Conservation (phyloP, 92 coral and sea anemone species). For the Micromussa lordhowensis region DNA sequence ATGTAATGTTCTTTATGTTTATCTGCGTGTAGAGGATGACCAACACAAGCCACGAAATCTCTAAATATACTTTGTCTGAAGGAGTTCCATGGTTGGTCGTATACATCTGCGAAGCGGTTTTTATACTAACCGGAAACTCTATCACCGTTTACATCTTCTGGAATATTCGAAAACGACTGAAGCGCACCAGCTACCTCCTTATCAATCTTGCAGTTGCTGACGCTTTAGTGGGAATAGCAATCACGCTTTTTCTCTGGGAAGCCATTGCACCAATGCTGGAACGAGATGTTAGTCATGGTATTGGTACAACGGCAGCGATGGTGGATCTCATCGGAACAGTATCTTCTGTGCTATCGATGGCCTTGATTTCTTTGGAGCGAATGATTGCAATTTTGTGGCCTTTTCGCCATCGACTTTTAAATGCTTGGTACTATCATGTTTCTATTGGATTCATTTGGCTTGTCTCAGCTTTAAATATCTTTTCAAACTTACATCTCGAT, state of each 20-base stretch:
- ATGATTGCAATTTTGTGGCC: slow-evolving; percentile 25
- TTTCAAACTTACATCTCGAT: not conserved
- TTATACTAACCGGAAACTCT: slow-evolving; percentile 25
- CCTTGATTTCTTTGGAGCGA: slow-evolving; percentile 11
- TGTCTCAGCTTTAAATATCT: slow-evolving; percentile 6
- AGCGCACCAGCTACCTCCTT: slow-evolving; percentile 13
- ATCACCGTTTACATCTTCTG: slow-evolving; percentile 25
- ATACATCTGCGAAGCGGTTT: slow-evolving; percentile 5
- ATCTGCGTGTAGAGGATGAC: not conserved
- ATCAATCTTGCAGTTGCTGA: slow-evolving; percentile 32
- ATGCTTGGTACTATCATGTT: not conserved
- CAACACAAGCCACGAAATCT: not conserved
- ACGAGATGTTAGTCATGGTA: not conserved
- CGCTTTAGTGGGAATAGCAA: not conserved
- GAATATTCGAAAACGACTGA: slow-evolving; percentile 20
- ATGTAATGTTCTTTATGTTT: not conserved
- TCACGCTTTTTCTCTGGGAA: not conserved
- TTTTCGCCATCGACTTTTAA: slow-evolving; percentile 19
- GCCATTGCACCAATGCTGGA: not conserved
- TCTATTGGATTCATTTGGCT: slow-evolving; percentile 8
- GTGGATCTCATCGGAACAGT: not conserved
- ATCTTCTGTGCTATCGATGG: not conserved
- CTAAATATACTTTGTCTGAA: not conserved
- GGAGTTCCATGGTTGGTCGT: slow-evolving; percentile 26
- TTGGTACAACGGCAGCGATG: not conserved